Base-by-base conservation (phyloP, 1,140 invertebrate species). In the Battus philenor region DNA sequence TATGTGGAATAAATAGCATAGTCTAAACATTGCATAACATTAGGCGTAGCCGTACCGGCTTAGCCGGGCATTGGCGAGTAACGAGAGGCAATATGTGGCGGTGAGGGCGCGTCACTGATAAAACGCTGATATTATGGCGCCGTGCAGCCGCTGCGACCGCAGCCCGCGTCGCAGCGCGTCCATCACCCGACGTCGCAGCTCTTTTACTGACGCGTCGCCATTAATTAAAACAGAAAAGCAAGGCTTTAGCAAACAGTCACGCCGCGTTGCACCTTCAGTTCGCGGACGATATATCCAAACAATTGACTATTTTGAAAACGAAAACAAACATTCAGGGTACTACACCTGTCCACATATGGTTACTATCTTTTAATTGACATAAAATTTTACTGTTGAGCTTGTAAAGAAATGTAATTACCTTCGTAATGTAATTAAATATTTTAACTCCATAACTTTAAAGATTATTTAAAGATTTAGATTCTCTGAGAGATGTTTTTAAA, bases 41-140 rank as follows among this genome's bases (percentile, higher is more conserved):
- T 43, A 43, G 24, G 39, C 24, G 24, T 2, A 2, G 2, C 18
- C 2, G 18, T 20, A 17, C 4, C 6, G 39, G 24, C 24, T 43
- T 43, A 43, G 39, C 26, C 39, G 39, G 24, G 13, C 39, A 43
- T 43, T 11, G 27, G 33, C 33, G 4, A 32, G 11, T 18, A 22
- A 22, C 33, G 16, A 15, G 29, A 27, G 15, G 13, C 43, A 46
- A 17, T 24, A 20, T 32, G 49, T 39, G 32, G 38, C 50, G 53
- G 59, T 59, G 6, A 20, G 63, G 44, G 15, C 52, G 36, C 47
- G 61, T 56, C 70, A 66, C 68, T 77, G 79, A 80, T 79, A 78
- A 75, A 84, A 75, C 69, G 70, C 51, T 63, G 70, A 81, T 81
- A 84, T 78, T 77, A 81, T 68, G 67, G 51, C 55, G 59, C 63